A percentile compares a stretch with the other conserved stretches of the same genome.
Conservation (phyloP, 2,797 vertebrate species). For the Acanthurus leucopareius region DNA sequence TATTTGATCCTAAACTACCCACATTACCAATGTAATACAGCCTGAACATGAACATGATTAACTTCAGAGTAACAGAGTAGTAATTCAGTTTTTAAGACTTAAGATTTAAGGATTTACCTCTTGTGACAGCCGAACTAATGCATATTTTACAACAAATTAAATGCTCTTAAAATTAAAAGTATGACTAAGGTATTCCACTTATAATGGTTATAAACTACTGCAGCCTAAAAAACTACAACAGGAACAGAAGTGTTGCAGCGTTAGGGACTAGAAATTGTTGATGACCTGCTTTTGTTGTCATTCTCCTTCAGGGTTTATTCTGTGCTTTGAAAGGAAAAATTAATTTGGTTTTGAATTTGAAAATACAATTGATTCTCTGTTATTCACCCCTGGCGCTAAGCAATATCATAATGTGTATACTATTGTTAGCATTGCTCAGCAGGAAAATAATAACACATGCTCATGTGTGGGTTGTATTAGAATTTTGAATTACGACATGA, state of each 20-base stretch:
- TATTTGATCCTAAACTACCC: neutral
- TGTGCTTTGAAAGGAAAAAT: slow-evolving; percentile 53
- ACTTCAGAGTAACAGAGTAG: neutral
- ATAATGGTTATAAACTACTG: neutral
- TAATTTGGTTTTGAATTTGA: slow-evolving; percentile 71
- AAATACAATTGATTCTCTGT: slow-evolving; percentile 55
- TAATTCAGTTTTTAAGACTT: neutral
- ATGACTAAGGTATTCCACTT: neutral
- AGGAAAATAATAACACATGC: slow-evolving; percentile 63
- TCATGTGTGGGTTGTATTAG: slow-evolving; percentile 59
- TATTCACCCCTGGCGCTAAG: slow-evolving; percentile 64
- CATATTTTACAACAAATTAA: neutral
- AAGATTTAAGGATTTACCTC: neutral
- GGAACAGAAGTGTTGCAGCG: slow-evolving; percentile 1
- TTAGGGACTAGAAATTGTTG: slow-evolving; percentile 28
- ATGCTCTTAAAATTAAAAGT: slow-evolving; percentile 11
- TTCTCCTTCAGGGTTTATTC: slow-evolving; percentile 49
- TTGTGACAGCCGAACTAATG: neutral
- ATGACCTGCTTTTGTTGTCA: slow-evolving; percentile 23
- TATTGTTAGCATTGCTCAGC: slow-evolving; percentile 49
- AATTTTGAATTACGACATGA: slow-evolving; percentile 64
- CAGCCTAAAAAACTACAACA: slow-evolving; percentile 14
- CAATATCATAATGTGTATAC: slow-evolving; percentile 59
- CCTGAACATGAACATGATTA: neutral
- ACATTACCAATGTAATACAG: neutral